Conservation (phyloP, 2,797 vertebrate species). For the Allobates femoralis region DNA sequence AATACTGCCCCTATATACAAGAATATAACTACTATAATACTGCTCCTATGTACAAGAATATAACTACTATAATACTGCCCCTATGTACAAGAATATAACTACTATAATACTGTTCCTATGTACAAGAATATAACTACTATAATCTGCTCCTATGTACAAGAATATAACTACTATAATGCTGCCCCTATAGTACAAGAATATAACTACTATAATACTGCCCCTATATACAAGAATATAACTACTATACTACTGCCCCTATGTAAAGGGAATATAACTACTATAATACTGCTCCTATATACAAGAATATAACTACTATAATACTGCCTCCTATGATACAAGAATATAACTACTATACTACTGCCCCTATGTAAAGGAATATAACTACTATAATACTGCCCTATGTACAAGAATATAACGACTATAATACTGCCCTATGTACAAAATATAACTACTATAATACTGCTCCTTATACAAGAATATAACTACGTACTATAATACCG, state of each 20-base stretch:
- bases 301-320: conserved; percentile 26
- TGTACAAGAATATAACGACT: too few species aligned
- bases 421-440: too few species aligned
- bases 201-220: conserved; percentile 12
- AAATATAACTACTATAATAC: conserved; percentile 25
- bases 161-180: conserved; percentile 7
- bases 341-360: conserved; percentile 22
- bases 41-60: conserved; percentile 4
- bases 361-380: too few species aligned
- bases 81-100: conserved; percentile 11
- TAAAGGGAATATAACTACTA: conserved; percentile 16
- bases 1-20: neutral
- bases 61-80: conserved; percentile 10
- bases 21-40: conserved; percentile 20
- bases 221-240: too few species aligned
- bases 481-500: too few species aligned
- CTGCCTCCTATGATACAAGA: conserved; percentile 1
- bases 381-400: too few species aligned
- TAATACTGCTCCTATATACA: neutral
- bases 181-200: conserved; percentile 13
- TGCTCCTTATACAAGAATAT: conserved; percentile 1
- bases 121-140: too few species aligned
- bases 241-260: neutral
- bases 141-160: too few species aligned
- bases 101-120: neutral